These are phyloP conservation scores for Margarornis squamiger DNA, from an alignment of 2,797 vertebrate species.

Conservation along the genomic window DNA sequence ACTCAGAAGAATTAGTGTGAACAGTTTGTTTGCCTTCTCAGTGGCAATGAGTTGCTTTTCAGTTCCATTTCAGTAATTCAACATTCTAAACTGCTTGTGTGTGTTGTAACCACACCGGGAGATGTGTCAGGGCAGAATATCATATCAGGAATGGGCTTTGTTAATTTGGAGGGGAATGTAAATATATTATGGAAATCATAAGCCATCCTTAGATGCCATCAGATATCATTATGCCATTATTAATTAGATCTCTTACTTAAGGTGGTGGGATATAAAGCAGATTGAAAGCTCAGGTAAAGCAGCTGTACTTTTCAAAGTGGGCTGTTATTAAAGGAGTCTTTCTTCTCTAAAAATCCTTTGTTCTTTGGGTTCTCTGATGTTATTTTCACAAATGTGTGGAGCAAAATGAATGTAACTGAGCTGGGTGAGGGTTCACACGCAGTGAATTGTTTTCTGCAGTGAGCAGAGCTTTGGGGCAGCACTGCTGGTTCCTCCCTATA, in stretches of 20 bases:
- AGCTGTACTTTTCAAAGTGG: not conserved
- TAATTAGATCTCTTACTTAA: not conserved
- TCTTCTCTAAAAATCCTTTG: not conserved
- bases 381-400: accelerated
- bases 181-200: not conserved
- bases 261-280: not conserved
- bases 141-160: not conserved
- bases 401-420: too few species aligned
- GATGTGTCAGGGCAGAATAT: not conserved
- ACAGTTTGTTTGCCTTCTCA: not conserved
- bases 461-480: not conserved
- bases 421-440: not conserved
- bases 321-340: not conserved
- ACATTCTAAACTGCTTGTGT: not conserved
- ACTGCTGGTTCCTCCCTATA: accelerated
- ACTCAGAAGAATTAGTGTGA: not conserved
- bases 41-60: not conserved
- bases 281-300: not conserved
- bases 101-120: not conserved
- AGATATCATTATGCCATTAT: not conserved
- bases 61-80: not conserved
- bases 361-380: not conserved
- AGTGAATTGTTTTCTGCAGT: accelerated
- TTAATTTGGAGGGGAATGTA: not conserved
- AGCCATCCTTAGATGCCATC: not conserved